Base-by-base conservation (phyloP, 92 coral and sea anemone species). In the Hydrozoanthus gracilis region DNA sequence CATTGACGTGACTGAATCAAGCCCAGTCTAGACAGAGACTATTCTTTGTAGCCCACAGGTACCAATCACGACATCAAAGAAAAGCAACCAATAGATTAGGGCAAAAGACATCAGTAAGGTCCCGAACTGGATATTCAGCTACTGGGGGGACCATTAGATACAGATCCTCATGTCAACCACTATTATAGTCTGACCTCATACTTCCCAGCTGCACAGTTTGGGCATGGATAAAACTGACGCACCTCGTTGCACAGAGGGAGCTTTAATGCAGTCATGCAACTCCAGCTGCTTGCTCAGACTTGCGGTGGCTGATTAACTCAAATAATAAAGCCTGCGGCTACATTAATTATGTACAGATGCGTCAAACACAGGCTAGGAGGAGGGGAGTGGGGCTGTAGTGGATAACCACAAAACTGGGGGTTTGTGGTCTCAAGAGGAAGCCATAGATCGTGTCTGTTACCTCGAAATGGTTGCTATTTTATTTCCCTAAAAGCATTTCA, bases 141-240 rank as follows among this genome's bases (percentile, higher is more conserved):
- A n/a, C n/a, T n/a, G n/a, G n/a, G n/a, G n/a, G n/a, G n/a, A n/a
- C n/a, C n/a, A n/a, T n/a, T n/a, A n/a, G n/a, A n/a, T n/a, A n/a
- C n/a, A 72, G 71, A 80, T 49, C 68, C 20, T 46, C 73, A 8
- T 82, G 88, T 55, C 71, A 48, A 75, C 64, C 44, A 64, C 71
- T 84, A 7, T 56, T 86, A 44, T 49, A 52, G 5, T 68, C 51
- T 88, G 48, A 82, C 82, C 13, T 88, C 88, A 2, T 82, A 61
- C 47, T 86, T 91, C 54, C 87, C 89, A 47, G 93, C 91, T 16
- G 92, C 86, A 27, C 61, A 79, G 86, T 88, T 61, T 84, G 95
- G 92, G 67, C 50, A 67, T 77, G 73, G 96, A 91, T 49, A 94
- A 94, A 82, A 79, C 91, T 44, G 64, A 73, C 4, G 95, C 93